These are phyloP conservation scores for Empidonax traillii DNA, from an alignment of 2,113 vertebrate species.

Conservation along the genomic window DNA sequence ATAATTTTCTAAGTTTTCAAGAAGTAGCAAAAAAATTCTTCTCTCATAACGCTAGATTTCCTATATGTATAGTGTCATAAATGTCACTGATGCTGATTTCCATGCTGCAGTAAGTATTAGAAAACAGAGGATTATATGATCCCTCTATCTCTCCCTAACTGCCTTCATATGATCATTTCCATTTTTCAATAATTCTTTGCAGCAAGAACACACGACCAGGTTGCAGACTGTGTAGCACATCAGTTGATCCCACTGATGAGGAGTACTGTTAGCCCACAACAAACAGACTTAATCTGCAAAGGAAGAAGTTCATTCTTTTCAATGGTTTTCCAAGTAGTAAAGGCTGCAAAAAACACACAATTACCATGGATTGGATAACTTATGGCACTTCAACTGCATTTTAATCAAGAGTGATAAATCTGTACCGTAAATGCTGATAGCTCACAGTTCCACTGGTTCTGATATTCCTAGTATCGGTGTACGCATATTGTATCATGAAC, in stretches of 20 bases:
- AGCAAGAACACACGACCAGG: neutral
- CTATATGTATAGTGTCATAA: neutral
- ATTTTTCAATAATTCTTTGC: neutral
- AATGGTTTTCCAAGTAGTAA: neutral
- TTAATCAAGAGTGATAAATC: neutral
- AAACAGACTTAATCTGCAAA: neutral
- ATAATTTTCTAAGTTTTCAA: neutral
- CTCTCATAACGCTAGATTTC: neutral
- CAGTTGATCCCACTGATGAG: neutral
- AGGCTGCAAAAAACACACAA: neutral
- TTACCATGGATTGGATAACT: neutral
- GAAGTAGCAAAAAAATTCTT: constrained; percentile 1
- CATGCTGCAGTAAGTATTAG: neutral
- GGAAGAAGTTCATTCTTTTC: neutral
- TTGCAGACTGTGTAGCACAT: neutral
- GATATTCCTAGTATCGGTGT: neutral
- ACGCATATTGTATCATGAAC: neutral
- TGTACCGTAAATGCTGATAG: neutral
- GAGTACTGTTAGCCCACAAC: neutral
- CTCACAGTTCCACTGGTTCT: neutral
- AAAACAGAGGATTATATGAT: neutral
- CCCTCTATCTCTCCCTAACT: neutral
- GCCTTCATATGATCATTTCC: neutral
- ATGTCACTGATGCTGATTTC: neutral
- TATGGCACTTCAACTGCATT: neutral